Evolutionary conservation across 2,797 vertebrate genomes (phyloP).

Genomic region (Manis pentadactyla): DNA sequence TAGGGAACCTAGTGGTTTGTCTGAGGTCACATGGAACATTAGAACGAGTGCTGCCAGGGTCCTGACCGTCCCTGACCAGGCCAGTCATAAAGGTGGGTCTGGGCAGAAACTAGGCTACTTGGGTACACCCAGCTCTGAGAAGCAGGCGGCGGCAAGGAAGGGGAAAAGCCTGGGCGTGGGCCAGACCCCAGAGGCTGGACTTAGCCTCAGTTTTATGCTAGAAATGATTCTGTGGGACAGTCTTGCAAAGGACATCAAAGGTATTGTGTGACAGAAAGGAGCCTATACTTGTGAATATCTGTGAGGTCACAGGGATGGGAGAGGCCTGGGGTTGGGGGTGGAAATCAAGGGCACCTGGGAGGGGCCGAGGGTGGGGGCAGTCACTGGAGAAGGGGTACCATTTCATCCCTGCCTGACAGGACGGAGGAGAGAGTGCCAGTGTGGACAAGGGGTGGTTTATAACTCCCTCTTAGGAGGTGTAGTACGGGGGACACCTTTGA

Average conservation of each 20-base stretch:
- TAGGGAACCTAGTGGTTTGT: not conserved
- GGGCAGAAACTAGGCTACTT: not conserved
- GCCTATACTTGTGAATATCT: not conserved
- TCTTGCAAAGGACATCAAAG: not conserved
- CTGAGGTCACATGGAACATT: not conserved
- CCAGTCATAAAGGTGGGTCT: not conserved
- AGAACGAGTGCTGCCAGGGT: not conserved
- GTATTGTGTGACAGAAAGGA: too few relatives aligned
- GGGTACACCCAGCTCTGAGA: not conserved
- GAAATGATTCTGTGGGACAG: not conserved
- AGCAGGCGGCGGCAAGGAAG: not conserved
- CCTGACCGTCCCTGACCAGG: not conserved
- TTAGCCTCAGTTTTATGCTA: not conserved
- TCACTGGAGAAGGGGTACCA: accelerated
- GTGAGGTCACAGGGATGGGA: accelerated
- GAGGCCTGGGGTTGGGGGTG: not conserved
- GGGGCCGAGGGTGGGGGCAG: too few relatives aligned
- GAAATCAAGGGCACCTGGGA: too few relatives aligned
- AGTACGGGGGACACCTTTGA: too few relatives aligned
- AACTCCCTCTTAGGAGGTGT: not conserved
- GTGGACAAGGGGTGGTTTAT: not conserved
- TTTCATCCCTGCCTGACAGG: not conserved
- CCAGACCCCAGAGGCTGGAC: not conserved
- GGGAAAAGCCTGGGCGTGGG: not conserved
- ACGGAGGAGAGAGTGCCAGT: not conserved